phyloP scores from a whole-genome alignment of 2,888 invertebrate genomes.

The Rhodophaea formosa region DNA sequence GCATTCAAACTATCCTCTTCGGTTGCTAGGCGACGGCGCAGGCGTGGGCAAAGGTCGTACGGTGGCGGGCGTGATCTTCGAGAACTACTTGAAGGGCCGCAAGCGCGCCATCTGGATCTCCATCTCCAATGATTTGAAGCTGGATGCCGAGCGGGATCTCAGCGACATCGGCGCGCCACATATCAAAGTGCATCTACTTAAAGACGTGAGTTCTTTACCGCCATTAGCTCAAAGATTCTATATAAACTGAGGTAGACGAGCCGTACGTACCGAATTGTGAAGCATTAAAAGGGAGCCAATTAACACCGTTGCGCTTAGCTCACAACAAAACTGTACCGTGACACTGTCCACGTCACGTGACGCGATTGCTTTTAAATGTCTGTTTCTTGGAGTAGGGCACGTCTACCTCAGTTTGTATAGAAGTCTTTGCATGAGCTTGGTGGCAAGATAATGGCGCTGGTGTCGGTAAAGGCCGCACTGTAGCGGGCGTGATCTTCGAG shows the following conservation, averaged over 20 bases:
- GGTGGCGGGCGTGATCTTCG: slow-evolving; percentile 98
- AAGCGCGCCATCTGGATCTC: slow-evolving; percentile 99
- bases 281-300: no score
- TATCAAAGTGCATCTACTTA: slow-evolving; percentile 88
- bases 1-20: neutral
- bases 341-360: no score
- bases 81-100: slow-evolving; percentile 96
- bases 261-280: no score
- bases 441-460: slow-evolving; percentile 97
- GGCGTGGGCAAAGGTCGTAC: slow-evolving; percentile 99
- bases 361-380: no score
- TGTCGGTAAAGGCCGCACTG: slow-evolving; percentile 98
- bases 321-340: no score
- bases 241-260: no score
- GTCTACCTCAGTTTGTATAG: no score
- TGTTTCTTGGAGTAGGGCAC: neutral
- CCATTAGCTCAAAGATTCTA: no score
- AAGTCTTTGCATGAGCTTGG: no score
- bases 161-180: slow-evolving; percentile 95
- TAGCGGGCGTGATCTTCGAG: slow-evolving; percentile 98
- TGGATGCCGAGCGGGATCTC: slow-evolving; percentile 98
- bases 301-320: no score
- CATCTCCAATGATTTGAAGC: slow-evolving; percentile 98
- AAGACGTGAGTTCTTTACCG: neutral
- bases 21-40: slow-evolving; percentile 94